These are phyloP conservation scores for Cottus gobio DNA, from an alignment of 2,113 vertebrate genomes.

Conservation along the genomic window DNA sequence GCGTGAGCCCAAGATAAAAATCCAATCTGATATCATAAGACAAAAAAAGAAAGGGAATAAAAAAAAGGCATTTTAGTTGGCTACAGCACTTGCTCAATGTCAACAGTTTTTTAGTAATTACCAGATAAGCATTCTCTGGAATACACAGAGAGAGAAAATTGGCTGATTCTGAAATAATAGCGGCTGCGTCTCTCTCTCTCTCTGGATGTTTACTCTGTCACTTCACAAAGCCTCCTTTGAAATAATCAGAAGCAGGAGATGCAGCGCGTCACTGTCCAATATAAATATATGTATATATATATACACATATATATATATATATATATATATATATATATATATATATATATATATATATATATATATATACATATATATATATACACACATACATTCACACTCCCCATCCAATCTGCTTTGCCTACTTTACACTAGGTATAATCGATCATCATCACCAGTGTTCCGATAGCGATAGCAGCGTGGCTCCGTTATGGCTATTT, in stretches of 20 bases:
- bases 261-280: constrained; percentile 28
- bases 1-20: constrained; percentile 77
- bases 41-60: constrained; percentile 55
- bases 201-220: constrained; percentile 69
- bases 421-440: constrained; percentile 57
- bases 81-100: constrained; percentile 79
- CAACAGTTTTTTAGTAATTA: constrained; percentile 82
- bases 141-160: constrained; percentile 73
- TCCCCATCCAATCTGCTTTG: constrained; percentile 58
- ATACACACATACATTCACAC: not conserved
- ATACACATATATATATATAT: not conserved
- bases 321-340: not conserved
- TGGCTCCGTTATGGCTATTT: constrained; percentile 53
- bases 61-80: constrained; percentile 73
- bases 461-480: constrained; percentile 30
- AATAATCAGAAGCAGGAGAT: constrained; percentile 66
- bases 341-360: not conserved
- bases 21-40: constrained; percentile 80
- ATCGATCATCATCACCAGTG: constrained; percentile 62
- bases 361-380: not conserved
- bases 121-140: constrained; percentile 79
- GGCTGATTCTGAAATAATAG: constrained; percentile 76
- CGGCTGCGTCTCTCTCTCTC: constrained; percentile 60
- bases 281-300: not conserved
- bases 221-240: constrained; percentile 66